Base-by-base conservation (phyloP, 2,797 vertebrate genomes). In the Anas bahamensis region DNA sequence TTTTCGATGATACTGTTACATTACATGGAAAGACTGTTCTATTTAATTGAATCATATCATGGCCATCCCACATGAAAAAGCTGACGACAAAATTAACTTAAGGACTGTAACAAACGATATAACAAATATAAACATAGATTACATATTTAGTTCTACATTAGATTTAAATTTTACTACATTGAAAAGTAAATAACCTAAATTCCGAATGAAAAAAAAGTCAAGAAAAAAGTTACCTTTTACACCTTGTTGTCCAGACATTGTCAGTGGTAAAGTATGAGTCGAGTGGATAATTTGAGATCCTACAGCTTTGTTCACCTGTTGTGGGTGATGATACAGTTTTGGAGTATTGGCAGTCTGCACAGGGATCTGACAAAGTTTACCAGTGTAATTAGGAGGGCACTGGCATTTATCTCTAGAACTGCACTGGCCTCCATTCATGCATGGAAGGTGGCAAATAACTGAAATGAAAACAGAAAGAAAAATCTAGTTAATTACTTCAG, bases 401-500 rank as follows among this genome's bases (percentile, higher is more conserved):
- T 99, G 99, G 96, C 99, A 99, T 96, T 99, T 99, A 96, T 99
- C 99, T 97, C 99, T 98, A 89, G 99, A 97, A 64, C 98, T 99
- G 97, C 99, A 99, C 89, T 99, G 99, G 59, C 99, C 99, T 26
- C 99, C 99, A 93, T 99, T 99, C 96, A 99, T 99, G 93, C 99
- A 99, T 6, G 99, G 99, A 93, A 99, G 98, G 79, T 99, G 99
- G 96, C 99, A 99, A 95, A 99, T 99, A 86, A 99, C 99, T 99
- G 97, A 95, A 97, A 97, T 11, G 23, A 55, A 96, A 88, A 94
- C 76, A 73, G 52, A 86, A 78, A 94, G 61, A 92, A 87, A 95
- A 41, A 76, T 5, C 8, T 44, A 37, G 61, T 97, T 91, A 96
- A 61, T 84, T 42, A 83, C 17, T 93, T 83, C 13, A 72, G 29